phyloP scores from a whole-genome alignment of 2,888 invertebrate genomes.

The Drosophila antonietae region DNA sequence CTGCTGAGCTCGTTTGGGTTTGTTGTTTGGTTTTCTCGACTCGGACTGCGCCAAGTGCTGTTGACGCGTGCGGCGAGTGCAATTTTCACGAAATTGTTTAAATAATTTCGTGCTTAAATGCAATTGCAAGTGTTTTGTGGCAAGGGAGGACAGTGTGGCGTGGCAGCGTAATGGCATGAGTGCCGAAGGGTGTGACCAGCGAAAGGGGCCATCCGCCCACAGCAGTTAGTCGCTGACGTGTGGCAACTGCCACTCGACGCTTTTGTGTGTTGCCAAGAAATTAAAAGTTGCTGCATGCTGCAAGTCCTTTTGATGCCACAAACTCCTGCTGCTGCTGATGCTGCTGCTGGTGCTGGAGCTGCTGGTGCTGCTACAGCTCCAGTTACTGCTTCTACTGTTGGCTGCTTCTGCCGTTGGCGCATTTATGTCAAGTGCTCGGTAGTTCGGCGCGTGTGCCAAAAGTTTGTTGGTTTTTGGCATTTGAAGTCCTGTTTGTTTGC shows the following conservation, averaged over 20 bases:
- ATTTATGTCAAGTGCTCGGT: conserved; percentile 79
- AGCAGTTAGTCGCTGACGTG: conserved; percentile 53
- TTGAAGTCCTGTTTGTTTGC: conserved; percentile 61
- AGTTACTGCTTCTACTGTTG: conserved; percentile 5
- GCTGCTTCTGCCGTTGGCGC: conserved; percentile 43
- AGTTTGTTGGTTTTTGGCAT: conserved; percentile 80
- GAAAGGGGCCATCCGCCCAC: conserved; percentile 39
- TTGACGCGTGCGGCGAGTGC: conserved; percentile 79
- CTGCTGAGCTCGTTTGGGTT: conserved; percentile 52
- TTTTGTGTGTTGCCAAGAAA: conserved; percentile 75
- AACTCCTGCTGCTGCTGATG: conserved; percentile 21
- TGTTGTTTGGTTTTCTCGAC: conserved; percentile 54
- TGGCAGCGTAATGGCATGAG: not conserved
- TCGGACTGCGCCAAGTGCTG: conserved; percentile 73
- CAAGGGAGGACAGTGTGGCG: not conserved
- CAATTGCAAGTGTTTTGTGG: conserved; percentile 64
- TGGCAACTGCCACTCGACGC: conserved; percentile 60
- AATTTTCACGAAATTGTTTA: conserved; percentile 79
- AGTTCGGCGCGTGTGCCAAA: conserved; percentile 63
- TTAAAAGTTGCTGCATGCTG: conserved; percentile 71
- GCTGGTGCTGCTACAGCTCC: not conserved
- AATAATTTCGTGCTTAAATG: conserved; percentile 79
- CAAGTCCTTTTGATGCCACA: conserved; percentile 31
- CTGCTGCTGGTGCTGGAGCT: no score
- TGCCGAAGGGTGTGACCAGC: not conserved